A percentile compares a stretch with the other conserved stretches of the same genome.
phyloP scores from a whole-genome alignment of 2,888 invertebrate species.

The Arrhopalites spinosus region DNA sequence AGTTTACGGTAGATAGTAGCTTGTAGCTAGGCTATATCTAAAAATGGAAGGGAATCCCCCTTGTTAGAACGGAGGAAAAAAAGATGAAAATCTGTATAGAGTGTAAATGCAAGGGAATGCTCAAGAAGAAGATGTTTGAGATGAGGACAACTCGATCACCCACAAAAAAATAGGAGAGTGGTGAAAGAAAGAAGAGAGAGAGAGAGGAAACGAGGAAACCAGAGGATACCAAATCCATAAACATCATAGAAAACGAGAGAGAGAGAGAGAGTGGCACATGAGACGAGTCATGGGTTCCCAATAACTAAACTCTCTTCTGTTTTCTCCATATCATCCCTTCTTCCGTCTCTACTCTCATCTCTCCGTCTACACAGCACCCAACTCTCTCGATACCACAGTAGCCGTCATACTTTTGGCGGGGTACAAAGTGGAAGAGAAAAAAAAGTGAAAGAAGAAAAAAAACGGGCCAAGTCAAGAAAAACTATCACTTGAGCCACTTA shows the following conservation, averaged over 20 bases:
- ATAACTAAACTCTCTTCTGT: constrained; percentile 21
- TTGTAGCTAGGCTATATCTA: too few species aligned
- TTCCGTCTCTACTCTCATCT: not conserved
- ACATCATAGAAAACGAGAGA: not conserved
- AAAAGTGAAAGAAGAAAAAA: not conserved
- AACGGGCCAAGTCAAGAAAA: not conserved
- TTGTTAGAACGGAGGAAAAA: not conserved
- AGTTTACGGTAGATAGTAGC: too few species aligned
- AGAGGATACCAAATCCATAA: constrained; percentile 15
- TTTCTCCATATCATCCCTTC: not conserved
- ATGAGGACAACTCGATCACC: constrained; percentile 20
- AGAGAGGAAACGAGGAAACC: constrained; percentile 11
- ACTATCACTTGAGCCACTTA: constrained; percentile 37
- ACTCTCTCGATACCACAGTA: constrained; percentile 11
- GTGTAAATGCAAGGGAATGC: not conserved
- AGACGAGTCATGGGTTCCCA: constrained; percentile 31
- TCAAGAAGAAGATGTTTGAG: not conserved
- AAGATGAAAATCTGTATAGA: not conserved
- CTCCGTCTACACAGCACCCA: not conserved
- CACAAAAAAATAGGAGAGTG: constrained; percentile 5
- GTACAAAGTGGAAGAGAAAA: not conserved
- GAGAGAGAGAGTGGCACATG: constrained; percentile 24
- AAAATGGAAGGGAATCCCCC: too few species aligned
- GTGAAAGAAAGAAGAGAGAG: constrained; percentile 3
- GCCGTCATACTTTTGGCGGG: constrained; percentile 19